A percentile compares a stretch with the other conserved stretches of the same genome.
Conservation (phyloP, 2,797 vertebrate genomes). For the Craterocephalus amniculus region DNA sequence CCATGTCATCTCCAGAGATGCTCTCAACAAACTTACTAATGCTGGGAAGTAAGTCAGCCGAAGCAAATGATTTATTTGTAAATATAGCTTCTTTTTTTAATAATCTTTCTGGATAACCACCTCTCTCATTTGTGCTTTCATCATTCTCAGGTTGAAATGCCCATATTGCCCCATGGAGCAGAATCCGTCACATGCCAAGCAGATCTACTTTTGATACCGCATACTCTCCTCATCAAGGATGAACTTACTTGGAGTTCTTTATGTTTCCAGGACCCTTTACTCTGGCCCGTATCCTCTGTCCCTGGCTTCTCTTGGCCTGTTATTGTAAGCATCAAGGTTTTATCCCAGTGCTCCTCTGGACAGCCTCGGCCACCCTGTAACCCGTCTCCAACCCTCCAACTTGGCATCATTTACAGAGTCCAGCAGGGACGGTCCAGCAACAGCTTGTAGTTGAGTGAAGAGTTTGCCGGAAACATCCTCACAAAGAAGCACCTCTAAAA, state of each 20-base stretch:
- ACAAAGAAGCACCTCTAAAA: conserved; percentile 61
- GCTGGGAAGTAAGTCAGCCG: conserved; percentile 88
- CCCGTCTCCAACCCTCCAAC: conserved; percentile 61
- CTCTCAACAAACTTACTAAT: conserved; percentile 94
- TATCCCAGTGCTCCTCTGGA: conserved; percentile 71
- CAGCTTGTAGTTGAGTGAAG: conserved; percentile 65
- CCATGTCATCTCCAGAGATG: conserved; percentile 92
- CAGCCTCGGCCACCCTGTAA: conserved; percentile 63
- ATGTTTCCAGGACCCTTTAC: conserved; percentile 71
- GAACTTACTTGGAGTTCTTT: conserved; percentile 72
- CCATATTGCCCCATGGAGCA: conserved; percentile 95
- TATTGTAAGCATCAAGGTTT: conserved; percentile 75
- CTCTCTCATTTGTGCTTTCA: not conserved
- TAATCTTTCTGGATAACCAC: not conserved
- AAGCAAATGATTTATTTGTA: not conserved
- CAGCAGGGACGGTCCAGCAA: conserved; percentile 58
- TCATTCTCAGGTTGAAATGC: conserved; percentile 88
- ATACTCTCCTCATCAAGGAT: conserved; percentile 59
- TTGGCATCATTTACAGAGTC: conserved; percentile 74
- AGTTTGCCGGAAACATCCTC: conserved; percentile 61
- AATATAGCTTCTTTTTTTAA: not conserved
- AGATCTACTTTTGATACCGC: conserved; percentile 90
- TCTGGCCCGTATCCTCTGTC: conserved; percentile 62
- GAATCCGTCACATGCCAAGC: conserved; percentile 92
- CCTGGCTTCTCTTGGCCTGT: conserved; percentile 61